Evolutionary conservation across 1,140 invertebrate species (phyloP).

Genomic region (Formica exsecta): DNA sequence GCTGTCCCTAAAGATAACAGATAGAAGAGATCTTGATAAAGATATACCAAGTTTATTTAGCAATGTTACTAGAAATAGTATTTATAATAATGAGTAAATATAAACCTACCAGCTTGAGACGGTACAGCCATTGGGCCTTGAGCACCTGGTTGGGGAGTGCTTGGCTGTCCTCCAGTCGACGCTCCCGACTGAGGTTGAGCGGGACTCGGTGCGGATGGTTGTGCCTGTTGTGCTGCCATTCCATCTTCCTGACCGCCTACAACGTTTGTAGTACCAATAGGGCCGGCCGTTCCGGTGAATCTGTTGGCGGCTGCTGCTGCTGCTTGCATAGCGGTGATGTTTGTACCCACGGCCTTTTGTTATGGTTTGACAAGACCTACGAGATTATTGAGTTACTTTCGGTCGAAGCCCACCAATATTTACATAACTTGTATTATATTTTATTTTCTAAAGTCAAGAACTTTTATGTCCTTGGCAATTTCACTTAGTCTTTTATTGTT

Average conservation of each 20-base stretch:
- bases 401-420: slow-evolving; percentile 81
- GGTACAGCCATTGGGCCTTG: slow-evolving; percentile 87
- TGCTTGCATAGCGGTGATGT: slow-evolving; percentile 83
- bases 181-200: slow-evolving; percentile 90
- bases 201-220: slow-evolving; percentile 90
- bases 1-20: slow-evolving; percentile 74
- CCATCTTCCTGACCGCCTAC: slow-evolving; percentile 87
- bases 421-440: slow-evolving; percentile 75
- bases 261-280: slow-evolving; percentile 77
- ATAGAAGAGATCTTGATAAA: background rate
- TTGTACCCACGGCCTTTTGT: slow-evolving; percentile 85
- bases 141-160: slow-evolving; percentile 89
- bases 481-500: no score
- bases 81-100: background rate
- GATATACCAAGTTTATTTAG: background rate
- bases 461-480: no score
- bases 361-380: slow-evolving; percentile 88
- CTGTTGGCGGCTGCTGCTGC: slow-evolving; percentile 71
- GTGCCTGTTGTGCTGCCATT: slow-evolving; percentile 89
- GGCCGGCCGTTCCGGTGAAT: slow-evolving; percentile 86
- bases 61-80: background rate
- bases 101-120: slow-evolving; percentile 79
- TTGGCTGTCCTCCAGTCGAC: slow-evolving; percentile 89
- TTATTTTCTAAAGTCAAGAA: no score
- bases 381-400: slow-evolving; percentile 83